Conservation (phyloP, 2,113 vertebrate genomes). For the Toxotes jaculatrix region DNA sequence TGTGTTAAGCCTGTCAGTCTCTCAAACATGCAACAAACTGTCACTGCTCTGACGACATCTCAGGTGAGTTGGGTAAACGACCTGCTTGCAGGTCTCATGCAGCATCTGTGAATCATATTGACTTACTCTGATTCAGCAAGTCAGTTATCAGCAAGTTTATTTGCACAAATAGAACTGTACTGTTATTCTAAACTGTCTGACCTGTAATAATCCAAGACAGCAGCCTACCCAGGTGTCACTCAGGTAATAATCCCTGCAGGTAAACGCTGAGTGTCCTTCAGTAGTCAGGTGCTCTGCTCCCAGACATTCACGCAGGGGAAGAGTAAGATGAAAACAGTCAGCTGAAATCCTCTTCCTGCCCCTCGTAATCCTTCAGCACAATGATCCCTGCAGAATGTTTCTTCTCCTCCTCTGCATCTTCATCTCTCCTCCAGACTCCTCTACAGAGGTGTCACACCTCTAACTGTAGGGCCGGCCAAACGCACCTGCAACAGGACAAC, state of each 20-base stretch:
- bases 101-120: not conserved
- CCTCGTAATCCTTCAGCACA: conserved; percentile 59
- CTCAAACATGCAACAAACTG: not conserved
- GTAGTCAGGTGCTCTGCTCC: conserved; percentile 50
- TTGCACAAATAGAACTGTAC: not conserved
- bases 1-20: not conserved
- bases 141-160: not conserved
- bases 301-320: conserved; percentile 15
- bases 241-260: conserved; percentile 64
- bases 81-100: not conserved
- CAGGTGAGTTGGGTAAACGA: conserved; percentile 2
- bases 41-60: not conserved
- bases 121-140: not conserved
- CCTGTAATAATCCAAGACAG: conserved; percentile 44
- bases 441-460: conserved; percentile 27
- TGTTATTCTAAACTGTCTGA: conserved; percentile 21
- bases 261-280: conserved; percentile 37
- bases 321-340: conserved; percentile 41
- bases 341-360: conserved; percentile 40
- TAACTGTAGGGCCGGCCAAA: conserved; percentile 8
- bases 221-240: conserved; percentile 54
- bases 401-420: conserved; percentile 43
- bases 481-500: conserved; percentile 68
- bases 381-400: conserved; percentile 30
- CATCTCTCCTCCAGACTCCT: conserved; percentile 26